A percentile compares a stretch with the other conserved stretches of the same genome.
These are phyloP conservation scores for Sisor rabdophorus DNA, from an alignment of 2,113 vertebrate species.

Conservation along the genomic window DNA sequence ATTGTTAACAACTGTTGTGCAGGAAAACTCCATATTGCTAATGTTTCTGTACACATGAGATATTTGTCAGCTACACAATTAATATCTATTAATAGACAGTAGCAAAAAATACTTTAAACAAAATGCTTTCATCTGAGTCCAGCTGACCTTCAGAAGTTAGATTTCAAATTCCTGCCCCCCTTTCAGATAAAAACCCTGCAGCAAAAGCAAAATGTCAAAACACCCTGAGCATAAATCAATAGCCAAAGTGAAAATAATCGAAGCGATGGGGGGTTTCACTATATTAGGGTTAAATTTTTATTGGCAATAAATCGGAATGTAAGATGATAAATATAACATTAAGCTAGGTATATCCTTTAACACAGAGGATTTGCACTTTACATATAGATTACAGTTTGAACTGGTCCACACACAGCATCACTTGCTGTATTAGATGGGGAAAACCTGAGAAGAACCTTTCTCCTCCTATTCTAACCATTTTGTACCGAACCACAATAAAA, in stretches of 20 bases:
- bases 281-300: no score
- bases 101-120: constrained; percentile 27
- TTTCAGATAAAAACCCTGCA: constrained; percentile 18
- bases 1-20: not conserved
- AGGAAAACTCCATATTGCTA: constrained; percentile 1
- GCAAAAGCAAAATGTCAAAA: constrained; percentile 43
- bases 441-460: no score
- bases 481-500: no score
- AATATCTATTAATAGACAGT: constrained; percentile 26
- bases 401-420: no score
- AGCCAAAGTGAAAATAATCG: not conserved
- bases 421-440: no score
- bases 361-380: not conserved
- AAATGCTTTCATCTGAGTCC: constrained; percentile 22
- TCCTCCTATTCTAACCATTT: no score
- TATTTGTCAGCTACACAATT: constrained; percentile 40
- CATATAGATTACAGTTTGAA: no score
- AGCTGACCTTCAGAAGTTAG: constrained; percentile 28
- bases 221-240: constrained; percentile 39
- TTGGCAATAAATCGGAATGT: no score
- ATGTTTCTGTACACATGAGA: constrained; percentile 17
- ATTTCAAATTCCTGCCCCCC: constrained; percentile 20
- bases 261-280: not conserved
- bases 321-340: constrained; percentile 13
- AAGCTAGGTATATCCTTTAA: not conserved